phyloP scores from a whole-genome alignment of 2,888 invertebrate genomes.

The Epiblema foenella region DNA sequence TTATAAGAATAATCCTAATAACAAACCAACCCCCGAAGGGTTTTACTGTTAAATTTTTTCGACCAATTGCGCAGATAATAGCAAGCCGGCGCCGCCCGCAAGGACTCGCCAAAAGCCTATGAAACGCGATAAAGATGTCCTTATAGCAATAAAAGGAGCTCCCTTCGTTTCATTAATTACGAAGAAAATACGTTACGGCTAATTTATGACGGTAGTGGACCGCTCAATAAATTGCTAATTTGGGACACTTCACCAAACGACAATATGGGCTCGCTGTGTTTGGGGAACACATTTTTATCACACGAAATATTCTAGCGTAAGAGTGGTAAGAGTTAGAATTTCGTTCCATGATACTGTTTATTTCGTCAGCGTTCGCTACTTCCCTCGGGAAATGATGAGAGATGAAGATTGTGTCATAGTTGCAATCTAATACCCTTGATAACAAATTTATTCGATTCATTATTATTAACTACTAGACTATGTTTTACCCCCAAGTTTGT shows the following conservation, averaged over 20 bases:
- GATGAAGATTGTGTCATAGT: constrained; percentile 1
- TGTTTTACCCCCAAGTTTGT: background rate
- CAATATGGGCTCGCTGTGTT: constrained; percentile 34
- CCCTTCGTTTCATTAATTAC: constrained; percentile 68
- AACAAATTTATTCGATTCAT: background rate
- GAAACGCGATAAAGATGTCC: constrained; percentile 73
- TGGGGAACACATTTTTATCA: constrained; percentile 4
- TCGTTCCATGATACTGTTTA: background rate
- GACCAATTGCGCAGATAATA: constrained; percentile 54
- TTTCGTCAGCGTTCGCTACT: background rate
- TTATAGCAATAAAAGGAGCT: constrained; percentile 71
- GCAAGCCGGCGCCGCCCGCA: constrained; percentile 45
- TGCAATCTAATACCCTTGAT: background rate
- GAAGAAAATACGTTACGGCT: constrained; percentile 66
- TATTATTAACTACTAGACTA: background rate
- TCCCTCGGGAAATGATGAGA: background rate
- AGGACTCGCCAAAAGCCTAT: constrained; percentile 56
- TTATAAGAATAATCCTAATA: constrained; percentile 39
- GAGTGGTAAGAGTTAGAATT: background rate
- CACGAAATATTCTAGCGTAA: background rate
- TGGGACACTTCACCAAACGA: constrained; percentile 60
- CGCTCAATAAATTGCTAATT: constrained; percentile 73
- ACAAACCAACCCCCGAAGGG: constrained; percentile 22
- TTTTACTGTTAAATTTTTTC: constrained; percentile 52
- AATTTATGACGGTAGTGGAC: constrained; percentile 71